phyloP scores from a whole-genome alignment of 2,888 invertebrate species.

The Endotricha flammealis region DNA sequence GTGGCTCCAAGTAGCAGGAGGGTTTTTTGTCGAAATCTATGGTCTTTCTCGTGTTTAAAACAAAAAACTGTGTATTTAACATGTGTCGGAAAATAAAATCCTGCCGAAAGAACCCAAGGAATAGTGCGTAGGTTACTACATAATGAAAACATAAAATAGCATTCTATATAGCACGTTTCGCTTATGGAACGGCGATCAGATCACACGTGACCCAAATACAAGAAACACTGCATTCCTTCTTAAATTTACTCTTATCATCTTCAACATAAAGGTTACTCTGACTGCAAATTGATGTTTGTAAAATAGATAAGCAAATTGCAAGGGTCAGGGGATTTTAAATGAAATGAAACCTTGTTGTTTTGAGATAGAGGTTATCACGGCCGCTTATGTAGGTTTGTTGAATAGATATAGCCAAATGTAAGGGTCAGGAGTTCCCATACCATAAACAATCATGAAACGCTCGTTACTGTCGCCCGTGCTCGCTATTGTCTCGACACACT shows the following conservation, averaged over 20 bases:
- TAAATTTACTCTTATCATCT: background rate
- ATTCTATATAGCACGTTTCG: constrained; percentile 5
- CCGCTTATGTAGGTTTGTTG: constrained; percentile 2
- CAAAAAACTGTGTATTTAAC: too few species aligned
- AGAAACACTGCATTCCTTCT: background rate
- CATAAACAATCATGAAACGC: constrained; percentile 33
- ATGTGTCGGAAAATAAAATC: too few species aligned
- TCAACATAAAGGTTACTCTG: background rate
- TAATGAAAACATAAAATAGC: constrained; percentile 11
- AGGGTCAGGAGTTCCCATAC: constrained; percentile 23
- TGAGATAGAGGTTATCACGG: background rate
- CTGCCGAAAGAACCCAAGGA: too few species aligned
- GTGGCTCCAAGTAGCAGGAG: too few species aligned
- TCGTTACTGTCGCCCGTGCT: constrained; percentile 24
- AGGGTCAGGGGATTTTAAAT: background rate
- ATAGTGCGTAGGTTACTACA: too few species aligned
- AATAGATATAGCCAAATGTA: constrained; percentile 9
- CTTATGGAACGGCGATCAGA: constrained; percentile 7
- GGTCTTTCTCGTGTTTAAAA: too few species aligned
- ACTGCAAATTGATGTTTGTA: background rate
- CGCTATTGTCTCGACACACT: constrained; percentile 3
- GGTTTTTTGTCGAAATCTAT: too few species aligned
- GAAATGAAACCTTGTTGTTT: constrained; percentile 2
- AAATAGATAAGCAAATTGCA: background rate
- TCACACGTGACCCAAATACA: constrained; percentile 4